These are phyloP conservation scores for Gambelia wislizenii DNA, from an alignment of 2,797 vertebrate species.

Conservation along the genomic window DNA sequence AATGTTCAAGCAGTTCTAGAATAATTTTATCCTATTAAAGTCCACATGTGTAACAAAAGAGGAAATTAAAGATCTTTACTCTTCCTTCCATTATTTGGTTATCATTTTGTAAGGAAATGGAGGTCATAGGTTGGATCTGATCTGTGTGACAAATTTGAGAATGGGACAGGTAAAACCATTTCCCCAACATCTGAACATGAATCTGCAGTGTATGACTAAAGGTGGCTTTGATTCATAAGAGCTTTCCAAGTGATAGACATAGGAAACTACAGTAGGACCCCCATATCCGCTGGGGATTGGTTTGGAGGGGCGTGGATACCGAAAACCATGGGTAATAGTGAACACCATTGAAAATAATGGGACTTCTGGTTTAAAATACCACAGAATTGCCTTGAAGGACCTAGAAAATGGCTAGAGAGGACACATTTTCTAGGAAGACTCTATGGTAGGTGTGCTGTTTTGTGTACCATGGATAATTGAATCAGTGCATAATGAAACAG, in stretches of 20 bases:
- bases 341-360: no score
- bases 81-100: slow-evolving; percentile 33
- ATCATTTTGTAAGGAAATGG: neutral
- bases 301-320: no score
- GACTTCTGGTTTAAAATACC: no score
- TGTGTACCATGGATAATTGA: no score
- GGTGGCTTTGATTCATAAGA: neutral
- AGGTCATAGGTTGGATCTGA: neutral
- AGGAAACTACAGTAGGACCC: neutral
- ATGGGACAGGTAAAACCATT: neutral
- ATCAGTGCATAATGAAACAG: no score
- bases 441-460: no score
- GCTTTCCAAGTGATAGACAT: no score
- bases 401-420: no score
- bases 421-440: no score
- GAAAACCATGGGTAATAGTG: no score
- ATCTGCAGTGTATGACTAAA: neutral
- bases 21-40: slow-evolving; percentile 45
- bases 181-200: neutral
- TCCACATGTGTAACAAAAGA: slow-evolving; percentile 37
- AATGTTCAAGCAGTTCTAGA: slow-evolving; percentile 55
- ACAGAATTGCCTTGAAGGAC: no score
- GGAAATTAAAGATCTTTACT: slow-evolving; percentile 29
- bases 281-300: no score
- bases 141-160: neutral